These are phyloP conservation scores for Odontophorus gujanensis DNA, from an alignment of 2,113 vertebrate species.

Conservation along the genomic window DNA sequence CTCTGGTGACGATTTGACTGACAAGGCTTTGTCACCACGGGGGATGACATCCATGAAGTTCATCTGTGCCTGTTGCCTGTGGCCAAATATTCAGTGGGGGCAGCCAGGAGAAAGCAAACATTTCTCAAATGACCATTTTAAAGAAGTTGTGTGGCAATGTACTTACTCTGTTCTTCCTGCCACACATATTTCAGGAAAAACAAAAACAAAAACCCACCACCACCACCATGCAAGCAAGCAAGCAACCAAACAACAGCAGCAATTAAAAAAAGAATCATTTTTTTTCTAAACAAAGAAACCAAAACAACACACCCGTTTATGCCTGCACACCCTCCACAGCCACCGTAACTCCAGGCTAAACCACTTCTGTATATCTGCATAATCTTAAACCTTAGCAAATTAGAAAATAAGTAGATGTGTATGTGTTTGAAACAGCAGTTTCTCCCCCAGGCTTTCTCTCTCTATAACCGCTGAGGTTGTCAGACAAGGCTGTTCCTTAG, in stretches of 20 bases:
- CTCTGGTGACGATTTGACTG: not conserved
- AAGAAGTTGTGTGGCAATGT: not conserved
- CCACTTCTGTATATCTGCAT: constrained; percentile 24
- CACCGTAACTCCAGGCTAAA: constrained; percentile 52
- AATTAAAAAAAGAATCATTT: not conserved
- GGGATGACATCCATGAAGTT: not conserved
- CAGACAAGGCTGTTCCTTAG: not conserved
- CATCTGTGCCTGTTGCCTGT: not conserved
- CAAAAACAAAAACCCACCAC: not conserved
- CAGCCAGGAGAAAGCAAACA: not conserved
- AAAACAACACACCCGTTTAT: constrained; percentile 4
- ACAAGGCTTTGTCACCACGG: not conserved
- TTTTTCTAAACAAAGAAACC: constrained; percentile 10
- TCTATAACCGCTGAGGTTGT: not conserved
- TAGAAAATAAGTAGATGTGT: constrained; percentile 41
- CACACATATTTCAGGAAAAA: not conserved
- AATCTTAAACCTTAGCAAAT: constrained; percentile 62
- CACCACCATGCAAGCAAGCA: not conserved
- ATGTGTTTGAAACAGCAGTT: constrained; percentile 32
- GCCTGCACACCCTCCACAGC: not conserved
- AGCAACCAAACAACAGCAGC: not conserved
- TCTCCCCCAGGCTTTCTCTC: constrained; percentile 17
- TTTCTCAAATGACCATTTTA: not conserved
- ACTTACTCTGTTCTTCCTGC: not conserved
- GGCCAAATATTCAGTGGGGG: not conserved